Evolutionary conservation across 1,140 invertebrate genomes (phyloP), one percentile per base, ranked within the genome.

Genomic region (Scylla paramamosain): DNA sequence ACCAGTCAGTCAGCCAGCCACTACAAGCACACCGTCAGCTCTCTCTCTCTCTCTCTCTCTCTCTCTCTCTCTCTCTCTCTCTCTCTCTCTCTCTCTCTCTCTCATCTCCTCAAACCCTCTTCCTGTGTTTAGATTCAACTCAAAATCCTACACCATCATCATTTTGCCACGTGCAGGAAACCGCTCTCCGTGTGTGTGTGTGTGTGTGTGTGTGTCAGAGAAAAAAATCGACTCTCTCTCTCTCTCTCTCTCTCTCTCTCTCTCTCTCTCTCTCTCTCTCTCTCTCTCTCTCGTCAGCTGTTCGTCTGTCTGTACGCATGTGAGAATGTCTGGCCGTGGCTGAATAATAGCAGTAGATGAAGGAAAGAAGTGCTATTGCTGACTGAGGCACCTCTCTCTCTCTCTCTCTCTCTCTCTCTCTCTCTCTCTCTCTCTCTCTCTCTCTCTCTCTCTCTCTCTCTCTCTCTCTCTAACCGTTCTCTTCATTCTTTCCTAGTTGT

Each of bases 31-130:
- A 31, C 20, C 45, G 32, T 46, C 46, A 28, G 32, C 88, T 16
- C 89, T 91, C 89, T 31, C 46, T 52, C n/a, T 52, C 88, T 45
- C 87, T 52, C 46, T 90, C 46, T 28, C 88, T 90, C 46, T 28
- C 87, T 89, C 46, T n/a, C 86, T 39, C 86, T 39, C 86, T 45
- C 45, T 88, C 31, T 48, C 87, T 32, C n/a, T 14, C 39, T 48
- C 87, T n/a, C 48, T 48, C 32, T 46, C n/a, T 28, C 39, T 45
- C 87, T 89, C 39, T 20, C 87, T 20, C 28, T 46, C 28, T 20
- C 31, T 48, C 3, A n/a, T 39, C n/a, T 39, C 45, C 86, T 88
- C 31, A 25, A 28, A n/a, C 25, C 45, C 31, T n/a, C 39, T 89
- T n/a, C 45, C 46, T 46, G 67, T 77, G 67, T 77, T 77, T 77